phyloP scores from a whole-genome alignment of 1,140 invertebrate species.

The Chironomus tepperi region DNA sequence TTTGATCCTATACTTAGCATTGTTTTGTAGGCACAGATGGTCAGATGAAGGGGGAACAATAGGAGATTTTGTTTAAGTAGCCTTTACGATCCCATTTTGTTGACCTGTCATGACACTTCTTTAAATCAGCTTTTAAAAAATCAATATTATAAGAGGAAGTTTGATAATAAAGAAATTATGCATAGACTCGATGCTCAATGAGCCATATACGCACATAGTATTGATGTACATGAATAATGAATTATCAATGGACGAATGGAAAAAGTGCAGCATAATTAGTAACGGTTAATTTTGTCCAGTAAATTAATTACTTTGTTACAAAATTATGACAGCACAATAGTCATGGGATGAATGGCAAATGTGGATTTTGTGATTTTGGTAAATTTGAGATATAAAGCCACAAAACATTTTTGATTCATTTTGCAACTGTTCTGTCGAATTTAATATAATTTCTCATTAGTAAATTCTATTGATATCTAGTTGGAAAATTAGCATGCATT shows the following conservation, averaged over 20 bases:
- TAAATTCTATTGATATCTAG: too few species aligned
- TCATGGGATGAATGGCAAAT: background rate
- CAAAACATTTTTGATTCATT: background rate
- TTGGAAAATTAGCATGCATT: too few species aligned
- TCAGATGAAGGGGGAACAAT: background rate
- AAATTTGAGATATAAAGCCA: background rate
- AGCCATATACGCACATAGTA: background rate
- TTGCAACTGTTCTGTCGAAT: too few species aligned
- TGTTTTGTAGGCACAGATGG: background rate
- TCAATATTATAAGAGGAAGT: too few species aligned
- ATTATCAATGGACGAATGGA: conserved; percentile 6
- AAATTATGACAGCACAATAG: conserved; percentile 13
- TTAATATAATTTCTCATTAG: too few species aligned
- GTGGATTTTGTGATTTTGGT: background rate
- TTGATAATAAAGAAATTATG: background rate
- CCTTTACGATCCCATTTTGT: background rate
- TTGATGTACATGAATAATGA: background rate
- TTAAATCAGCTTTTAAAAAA: background rate
- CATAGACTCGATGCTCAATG: conserved; percentile 4
- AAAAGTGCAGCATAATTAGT: background rate
- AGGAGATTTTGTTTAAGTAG: background rate
- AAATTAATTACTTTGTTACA: conserved; percentile 15
- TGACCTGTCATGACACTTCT: background rate
- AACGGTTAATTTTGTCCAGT: conserved; percentile 12
- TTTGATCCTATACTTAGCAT: too few species aligned